phyloP scores from a whole-genome alignment of 2,888 invertebrate species.

The Acrobeloides nanus region DNA sequence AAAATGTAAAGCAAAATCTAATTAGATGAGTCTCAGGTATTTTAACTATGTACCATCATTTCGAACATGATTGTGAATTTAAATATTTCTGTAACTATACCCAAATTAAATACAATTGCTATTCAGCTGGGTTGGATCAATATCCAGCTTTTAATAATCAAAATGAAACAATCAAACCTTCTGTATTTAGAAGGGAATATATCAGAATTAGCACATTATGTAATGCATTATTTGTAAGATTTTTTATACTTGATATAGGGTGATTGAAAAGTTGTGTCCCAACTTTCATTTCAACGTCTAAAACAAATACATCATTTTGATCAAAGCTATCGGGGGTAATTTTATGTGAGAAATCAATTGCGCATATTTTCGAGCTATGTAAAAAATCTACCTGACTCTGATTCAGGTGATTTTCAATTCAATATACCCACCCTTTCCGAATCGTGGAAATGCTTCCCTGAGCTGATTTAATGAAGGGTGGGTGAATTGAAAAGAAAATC shows the following conservation, averaged over 20 bases:
- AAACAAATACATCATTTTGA: too few relatives aligned
- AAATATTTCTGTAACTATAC: conserved; percentile 46
- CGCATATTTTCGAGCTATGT: too few relatives aligned
- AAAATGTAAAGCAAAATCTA: conserved; percentile 5
- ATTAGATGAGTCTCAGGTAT: conserved; percentile 13
- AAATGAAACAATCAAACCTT: conserved; percentile 3
- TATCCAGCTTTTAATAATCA: conserved; percentile 20
- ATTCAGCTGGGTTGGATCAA: conserved; percentile 31
- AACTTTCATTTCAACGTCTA: too few relatives aligned
- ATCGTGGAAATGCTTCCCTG: too few relatives aligned
- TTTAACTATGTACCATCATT: conserved; percentile 45
- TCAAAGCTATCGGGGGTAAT: too few relatives aligned
- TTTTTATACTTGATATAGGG: conserved; percentile 19
- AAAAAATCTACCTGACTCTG: too few relatives aligned
- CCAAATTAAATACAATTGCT: conserved; percentile 42
- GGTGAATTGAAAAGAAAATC: too few relatives aligned
- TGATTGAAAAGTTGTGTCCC: too few relatives aligned
- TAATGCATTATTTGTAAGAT: conserved; percentile 34
- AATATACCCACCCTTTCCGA: too few relatives aligned
- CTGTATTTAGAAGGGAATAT: conserved; percentile 15
- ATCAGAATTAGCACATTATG: conserved; percentile 30
- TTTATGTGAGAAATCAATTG: too few relatives aligned
- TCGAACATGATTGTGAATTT: conserved; percentile 50
- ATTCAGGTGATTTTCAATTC: too few relatives aligned
- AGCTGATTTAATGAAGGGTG: too few relatives aligned